Evolutionary conservation across 1,140 invertebrate species (phyloP), one percentile per base, ranked within the genome.

Genomic region (Atta colombica): DNA sequence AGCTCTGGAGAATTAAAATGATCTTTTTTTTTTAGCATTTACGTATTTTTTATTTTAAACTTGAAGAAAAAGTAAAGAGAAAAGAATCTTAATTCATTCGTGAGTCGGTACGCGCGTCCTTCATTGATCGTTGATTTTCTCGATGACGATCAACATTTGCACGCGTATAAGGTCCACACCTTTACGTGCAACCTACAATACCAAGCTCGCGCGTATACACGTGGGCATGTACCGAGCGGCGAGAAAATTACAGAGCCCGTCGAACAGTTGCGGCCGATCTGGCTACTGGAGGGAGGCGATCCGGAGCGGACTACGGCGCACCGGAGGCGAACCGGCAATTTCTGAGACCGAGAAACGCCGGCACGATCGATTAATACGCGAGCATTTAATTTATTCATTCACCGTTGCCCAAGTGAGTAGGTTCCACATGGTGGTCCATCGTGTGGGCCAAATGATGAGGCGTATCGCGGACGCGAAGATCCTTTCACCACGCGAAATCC

Each of bases 341-440:
- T 94, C 85, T 55, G 86, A 89, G 89, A 88, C 86, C 78, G 86
- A 92, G 91, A 92, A 93, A 93, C 91, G 89, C 51, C 18, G 65
- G 77, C 90, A 88, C 88, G 88, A 89, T 86, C 91, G 93, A 92
- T 94, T 93, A 93, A 93, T 93, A 86, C 89, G 84, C 80, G 88
- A 87, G 69, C 92, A 92, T 91, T 93, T 93, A 93, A 93, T 94
- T 93, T 93, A 93, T 93, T 94, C 93, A 91, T 92, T 93, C 92
- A 90, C 88, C 91, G 89, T 90, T 90, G 72, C 66, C 51, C 18
- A 58, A 14, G 53, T 74, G 55, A 61, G 69, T 55, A 45, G 69
- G 72, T 77, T 77, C 88, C 86, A 49, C 80, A 49, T 45, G 78
- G 88, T 87, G 85, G 88, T 91, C 89, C 82, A 60, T 7, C 51